Percentiles rank a stretch among this genome's conserved stretches.
These are phyloP conservation scores for Ctena decussata DNA, from an alignment of 2,888 invertebrate genomes.

Conservation along the genomic window DNA sequence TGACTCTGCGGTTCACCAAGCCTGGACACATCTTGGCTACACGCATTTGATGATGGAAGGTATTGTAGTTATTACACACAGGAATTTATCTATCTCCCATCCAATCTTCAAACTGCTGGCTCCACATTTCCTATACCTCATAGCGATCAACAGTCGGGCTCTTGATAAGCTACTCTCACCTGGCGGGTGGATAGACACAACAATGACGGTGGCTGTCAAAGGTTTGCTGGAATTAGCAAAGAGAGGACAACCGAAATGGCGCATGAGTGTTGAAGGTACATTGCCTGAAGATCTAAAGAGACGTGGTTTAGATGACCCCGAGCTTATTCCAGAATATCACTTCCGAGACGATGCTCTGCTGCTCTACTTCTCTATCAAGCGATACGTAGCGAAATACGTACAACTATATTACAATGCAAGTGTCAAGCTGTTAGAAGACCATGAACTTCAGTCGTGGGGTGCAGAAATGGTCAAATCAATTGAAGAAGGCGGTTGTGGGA, in stretches of 20 bases:
- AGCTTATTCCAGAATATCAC: constrained; percentile 87
- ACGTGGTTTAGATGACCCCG: constrained; percentile 83
- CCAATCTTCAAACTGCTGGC: constrained; percentile 87
- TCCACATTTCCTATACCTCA: constrained; percentile 87
- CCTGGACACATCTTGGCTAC: constrained; percentile 86
- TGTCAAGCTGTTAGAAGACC: constrained; percentile 80
- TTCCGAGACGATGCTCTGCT: constrained; percentile 87
- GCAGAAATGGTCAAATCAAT: constrained; percentile 82
- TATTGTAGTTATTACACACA: constrained; percentile 86
- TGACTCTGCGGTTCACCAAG: constrained; percentile 86
- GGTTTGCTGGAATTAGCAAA: constrained; percentile 87
- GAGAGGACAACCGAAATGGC: constrained; percentile 85
- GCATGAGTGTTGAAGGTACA: constrained; percentile 85
- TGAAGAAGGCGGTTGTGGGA: constrained; percentile 78
- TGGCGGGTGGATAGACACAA: constrained; percentile 88
- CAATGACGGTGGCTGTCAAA: constrained; percentile 86
- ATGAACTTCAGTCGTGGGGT: constrained; percentile 85
- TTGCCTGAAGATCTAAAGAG: constrained; percentile 86
- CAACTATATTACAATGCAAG: constrained; percentile 86
- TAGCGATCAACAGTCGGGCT: constrained; percentile 88
- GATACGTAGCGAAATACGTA: constrained; percentile 87
- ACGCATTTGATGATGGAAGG: constrained; percentile 88
- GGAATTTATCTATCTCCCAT: constrained; percentile 87
- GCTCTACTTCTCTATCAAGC: constrained; percentile 86
- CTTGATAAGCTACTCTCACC: constrained; percentile 86